Evolutionary conservation across 1,140 invertebrate genomes (phyloP), one percentile per base, ranked within the genome.

Genomic region (Cephus cinctus): DNA sequence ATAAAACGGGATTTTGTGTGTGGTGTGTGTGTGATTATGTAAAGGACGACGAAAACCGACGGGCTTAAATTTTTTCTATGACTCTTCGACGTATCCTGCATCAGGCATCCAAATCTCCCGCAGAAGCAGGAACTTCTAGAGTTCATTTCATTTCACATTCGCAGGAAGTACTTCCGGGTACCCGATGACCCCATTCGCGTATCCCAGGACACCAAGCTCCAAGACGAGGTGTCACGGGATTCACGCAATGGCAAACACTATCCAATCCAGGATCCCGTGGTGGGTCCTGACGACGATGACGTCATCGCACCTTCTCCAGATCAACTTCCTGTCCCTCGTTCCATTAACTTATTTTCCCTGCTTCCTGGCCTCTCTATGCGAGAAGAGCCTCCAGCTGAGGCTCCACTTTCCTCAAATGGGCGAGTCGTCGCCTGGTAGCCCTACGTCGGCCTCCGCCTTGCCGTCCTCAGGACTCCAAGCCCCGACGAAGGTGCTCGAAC

Each of bases 401-500:
- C 38, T 45, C 49, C 30, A 45, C 30, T 55, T 50, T 66, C 38
- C 50, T 55, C 22, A 57, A 53, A 54, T 62, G 56, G 47, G 35
- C 49, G 56, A 61, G 56, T 67, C 61, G 61, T 61, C 60, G 63
- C 32, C 56, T 61, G 36, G 51, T 63, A 47, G 51, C 47, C 48
- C 56, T 65, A 47, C 56, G 60, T 54, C 61, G 61, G 60, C 58
- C 55, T 63, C 43, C 69, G 61, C 59, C 59, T 49, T 52, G 61
- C 52, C 52, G 59, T 50, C 54, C 65, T 76, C 62, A 76, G 42
- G 66, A 61, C 38, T 63, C 48, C 18, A 74, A 41, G 5, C 53
- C 56, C 16, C 27, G 54, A 27, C 59, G 52, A 21, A 80, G 61
- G 54, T 77, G 64, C 14, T 75, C 65, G 61, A 84, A 83, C 21